These are phyloP conservation scores for Tenodera sinensis DNA, from an alignment of 2,888 invertebrate genomes.

Conservation along the genomic window DNA sequence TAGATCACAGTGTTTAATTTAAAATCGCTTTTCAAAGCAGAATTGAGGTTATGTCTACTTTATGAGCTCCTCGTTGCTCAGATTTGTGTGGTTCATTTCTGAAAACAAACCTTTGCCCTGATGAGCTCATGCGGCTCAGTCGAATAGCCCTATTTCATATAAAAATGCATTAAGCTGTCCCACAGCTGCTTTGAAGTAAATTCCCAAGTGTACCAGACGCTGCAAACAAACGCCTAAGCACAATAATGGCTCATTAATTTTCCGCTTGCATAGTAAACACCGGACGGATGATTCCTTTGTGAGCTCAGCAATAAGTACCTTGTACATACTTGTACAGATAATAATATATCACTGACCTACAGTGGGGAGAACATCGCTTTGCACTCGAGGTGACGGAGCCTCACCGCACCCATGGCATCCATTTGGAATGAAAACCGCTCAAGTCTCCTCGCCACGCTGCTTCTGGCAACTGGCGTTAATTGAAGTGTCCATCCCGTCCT, in stretches of 20 bases:
- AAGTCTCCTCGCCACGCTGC: background rate
- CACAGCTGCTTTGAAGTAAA: background rate
- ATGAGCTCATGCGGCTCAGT: background rate
- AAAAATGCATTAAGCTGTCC: background rate
- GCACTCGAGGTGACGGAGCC: background rate
- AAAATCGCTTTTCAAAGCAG: too few species aligned
- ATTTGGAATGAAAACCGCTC: background rate
- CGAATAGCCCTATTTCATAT: background rate
- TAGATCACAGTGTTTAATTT: too few species aligned
- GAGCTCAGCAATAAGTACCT: background rate
- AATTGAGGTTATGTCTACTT: too few species aligned
- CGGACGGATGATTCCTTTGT: background rate
- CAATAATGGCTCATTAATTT: conserved; percentile 1
- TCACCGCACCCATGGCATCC: background rate
- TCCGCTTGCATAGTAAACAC: background rate
- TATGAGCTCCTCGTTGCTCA: too few species aligned
- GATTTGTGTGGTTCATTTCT: too few species aligned
- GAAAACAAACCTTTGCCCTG: too few species aligned
- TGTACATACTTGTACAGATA: background rate
- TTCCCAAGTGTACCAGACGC: background rate
- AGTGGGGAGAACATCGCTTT: conserved; percentile 3
- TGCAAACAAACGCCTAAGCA: background rate
- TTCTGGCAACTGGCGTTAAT: background rate
- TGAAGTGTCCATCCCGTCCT: background rate
- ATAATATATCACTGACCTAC: background rate